phyloP scores from a whole-genome alignment of 2,113 vertebrate genomes.

The Empidonax alnorum region DNA sequence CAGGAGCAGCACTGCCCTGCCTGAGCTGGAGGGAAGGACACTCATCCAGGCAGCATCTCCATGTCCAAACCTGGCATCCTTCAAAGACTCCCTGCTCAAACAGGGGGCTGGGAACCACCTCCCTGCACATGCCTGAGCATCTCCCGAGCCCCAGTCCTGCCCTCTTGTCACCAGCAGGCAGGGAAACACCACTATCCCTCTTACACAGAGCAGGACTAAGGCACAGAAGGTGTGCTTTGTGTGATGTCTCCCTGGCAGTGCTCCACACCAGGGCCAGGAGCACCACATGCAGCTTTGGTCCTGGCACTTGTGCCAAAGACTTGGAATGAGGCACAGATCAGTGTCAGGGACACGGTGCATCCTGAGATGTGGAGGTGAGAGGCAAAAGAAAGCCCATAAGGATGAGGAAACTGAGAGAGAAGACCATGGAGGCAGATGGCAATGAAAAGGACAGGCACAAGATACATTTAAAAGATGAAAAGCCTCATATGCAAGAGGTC shows the following conservation, averaged over 20 bases:
- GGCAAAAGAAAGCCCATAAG: neutral
- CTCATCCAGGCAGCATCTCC: accelerated
- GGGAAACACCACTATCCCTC: neutral
- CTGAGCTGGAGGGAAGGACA: accelerated
- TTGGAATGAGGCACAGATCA: neutral
- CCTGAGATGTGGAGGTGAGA: neutral
- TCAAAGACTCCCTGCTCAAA: neutral
- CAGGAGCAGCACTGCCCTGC: neutral
- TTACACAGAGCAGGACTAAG: neutral
- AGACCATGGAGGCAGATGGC: neutral
- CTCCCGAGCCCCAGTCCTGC: neutral
- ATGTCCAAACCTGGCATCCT: neutral
- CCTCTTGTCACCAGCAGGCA: neutral
- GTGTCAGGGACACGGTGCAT: accelerated
- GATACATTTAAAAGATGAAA: neutral
- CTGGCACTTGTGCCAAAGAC: neutral
- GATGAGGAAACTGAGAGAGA: neutral
- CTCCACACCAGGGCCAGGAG: neutral
- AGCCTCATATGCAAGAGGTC: neutral
- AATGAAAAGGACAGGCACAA: neutral
- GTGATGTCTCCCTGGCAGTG: neutral
- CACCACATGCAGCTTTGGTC: neutral
- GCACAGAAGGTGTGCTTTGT: accelerated
- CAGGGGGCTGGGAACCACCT: neutral
- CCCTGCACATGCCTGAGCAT: accelerated